Conservation (phyloP, 53 echinoderm and acorn worm genomes). For the Echinometra lucunter region DNA sequence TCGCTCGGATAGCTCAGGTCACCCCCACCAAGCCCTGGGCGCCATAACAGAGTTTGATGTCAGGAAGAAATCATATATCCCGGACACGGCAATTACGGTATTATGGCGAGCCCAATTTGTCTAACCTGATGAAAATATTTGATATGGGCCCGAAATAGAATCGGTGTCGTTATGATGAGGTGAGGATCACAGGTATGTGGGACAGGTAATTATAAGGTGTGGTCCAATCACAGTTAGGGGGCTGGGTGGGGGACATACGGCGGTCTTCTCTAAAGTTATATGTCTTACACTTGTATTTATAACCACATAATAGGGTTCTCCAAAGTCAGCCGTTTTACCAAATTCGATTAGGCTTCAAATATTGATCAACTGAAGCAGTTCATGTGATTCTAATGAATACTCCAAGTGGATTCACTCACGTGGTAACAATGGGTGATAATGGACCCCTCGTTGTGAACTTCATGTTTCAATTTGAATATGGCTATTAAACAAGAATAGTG, state of each 20-base stretch:
- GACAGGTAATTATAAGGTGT: neutral
- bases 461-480: no score
- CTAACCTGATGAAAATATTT: slow-evolving; percentile 13
- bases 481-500: no score
- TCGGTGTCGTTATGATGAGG: neutral
- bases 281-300: neutral
- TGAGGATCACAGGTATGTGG: neutral
- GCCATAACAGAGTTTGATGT: neutral
- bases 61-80: neutral
- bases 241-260: neutral
- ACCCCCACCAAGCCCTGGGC: neutral
- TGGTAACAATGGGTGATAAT: no score
- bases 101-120: slow-evolving; percentile 16
- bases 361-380: neutral
- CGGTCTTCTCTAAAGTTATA: neutral
- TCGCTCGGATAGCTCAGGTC: neutral
- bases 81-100: slow-evolving; percentile 40
- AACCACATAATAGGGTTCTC: neutral
- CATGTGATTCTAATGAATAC: neutral
- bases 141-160: neutral
- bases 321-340: neutral
- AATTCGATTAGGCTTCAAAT: neutral
- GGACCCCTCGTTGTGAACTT: no score
- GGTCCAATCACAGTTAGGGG: slow-evolving; percentile 7
- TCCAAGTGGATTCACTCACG: neutral